Evolutionary conservation across 2,797 vertebrate species (phyloP).

Genomic region (Smutsia temminckii): DNA sequence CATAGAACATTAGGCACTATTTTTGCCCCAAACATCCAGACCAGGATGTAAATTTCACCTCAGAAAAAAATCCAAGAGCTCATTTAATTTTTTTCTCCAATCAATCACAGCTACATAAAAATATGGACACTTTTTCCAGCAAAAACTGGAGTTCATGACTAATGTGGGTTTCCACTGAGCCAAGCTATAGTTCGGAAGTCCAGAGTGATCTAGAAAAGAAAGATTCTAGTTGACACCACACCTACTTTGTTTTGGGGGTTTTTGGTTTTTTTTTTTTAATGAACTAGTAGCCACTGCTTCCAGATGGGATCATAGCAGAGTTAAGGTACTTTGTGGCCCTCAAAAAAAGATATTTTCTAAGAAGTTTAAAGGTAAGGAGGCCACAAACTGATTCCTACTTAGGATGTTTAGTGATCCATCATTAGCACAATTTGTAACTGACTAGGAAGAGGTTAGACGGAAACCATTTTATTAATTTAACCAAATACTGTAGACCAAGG

Average conservation of each 20-base stretch:
- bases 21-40: conserved; percentile 7
- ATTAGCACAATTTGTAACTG: conserved; percentile 49
- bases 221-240: conserved; percentile 9
- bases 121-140: background rate
- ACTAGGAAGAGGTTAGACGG: background rate
- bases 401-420: conserved; percentile 40
- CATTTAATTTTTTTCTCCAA: background rate
- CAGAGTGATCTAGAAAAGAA: background rate
- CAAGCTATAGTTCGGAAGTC: conserved; percentile 53
- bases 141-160: conserved; percentile 52
- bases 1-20: background rate
- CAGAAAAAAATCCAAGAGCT: conserved; percentile 36
- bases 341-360: conserved; percentile 49
- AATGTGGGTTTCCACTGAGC: conserved; percentile 47
- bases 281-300: conserved; percentile 57
- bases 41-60: background rate
- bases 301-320: conserved; percentile 28
- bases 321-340: background rate
- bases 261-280: background rate
- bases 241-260: conserved; percentile 57
- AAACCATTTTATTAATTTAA: conserved; percentile 50
- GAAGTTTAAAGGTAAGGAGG: background rate
- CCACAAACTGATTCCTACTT: background rate
- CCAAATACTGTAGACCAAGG: background rate
- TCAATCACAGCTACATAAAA: conserved; percentile 47